A percentile compares a stretch with the other conserved stretches of the same genome.
Conservation (phyloP, 2,888 invertebrate species). For the Neoascia interrupta region DNA sequence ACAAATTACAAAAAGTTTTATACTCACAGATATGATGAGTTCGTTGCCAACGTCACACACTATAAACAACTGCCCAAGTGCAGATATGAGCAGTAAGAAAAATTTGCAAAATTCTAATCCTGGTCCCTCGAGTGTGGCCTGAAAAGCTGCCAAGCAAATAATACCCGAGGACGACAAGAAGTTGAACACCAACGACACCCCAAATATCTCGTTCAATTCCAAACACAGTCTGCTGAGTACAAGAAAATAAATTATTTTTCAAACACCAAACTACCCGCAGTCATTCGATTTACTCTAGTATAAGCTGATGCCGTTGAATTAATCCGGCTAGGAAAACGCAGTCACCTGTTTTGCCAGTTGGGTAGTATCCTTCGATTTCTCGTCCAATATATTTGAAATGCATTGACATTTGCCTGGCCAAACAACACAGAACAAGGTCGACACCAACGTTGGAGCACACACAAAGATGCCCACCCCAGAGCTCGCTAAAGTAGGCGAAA, state of each 20-base stretch:
- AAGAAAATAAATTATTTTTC: not conserved
- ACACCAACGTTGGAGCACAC: conserved; percentile 40
- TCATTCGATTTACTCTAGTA: conserved; percentile 68
- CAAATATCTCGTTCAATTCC: conserved; percentile 69
- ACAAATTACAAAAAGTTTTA: no score
- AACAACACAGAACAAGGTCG: no score
- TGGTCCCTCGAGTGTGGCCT: conserved; percentile 65
- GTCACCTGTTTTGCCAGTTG: conserved; percentile 65
- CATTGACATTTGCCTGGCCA: no score
- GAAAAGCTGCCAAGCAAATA: conserved; percentile 69
- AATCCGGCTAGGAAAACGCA: conserved; percentile 66
- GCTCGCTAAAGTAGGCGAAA: conserved; percentile 42
- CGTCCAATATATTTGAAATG: conserved; percentile 70
- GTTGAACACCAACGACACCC: conserved; percentile 59
- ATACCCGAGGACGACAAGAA: conserved; percentile 66
- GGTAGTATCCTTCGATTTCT: conserved; percentile 70
- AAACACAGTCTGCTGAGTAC: conserved; percentile 65
- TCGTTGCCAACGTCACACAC: no score
- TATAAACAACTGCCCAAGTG: conserved; percentile 69
- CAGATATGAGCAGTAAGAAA: conserved; percentile 39
- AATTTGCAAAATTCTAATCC: conserved; percentile 68
- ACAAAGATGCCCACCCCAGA: conserved; percentile 51
- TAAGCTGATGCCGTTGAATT: conserved; percentile 70
- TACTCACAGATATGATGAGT: no score
- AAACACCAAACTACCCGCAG: not conserved